phyloP scores from a whole-genome alignment of 2,797 vertebrate genomes.

The Arnoldichthys spilopterus region DNA sequence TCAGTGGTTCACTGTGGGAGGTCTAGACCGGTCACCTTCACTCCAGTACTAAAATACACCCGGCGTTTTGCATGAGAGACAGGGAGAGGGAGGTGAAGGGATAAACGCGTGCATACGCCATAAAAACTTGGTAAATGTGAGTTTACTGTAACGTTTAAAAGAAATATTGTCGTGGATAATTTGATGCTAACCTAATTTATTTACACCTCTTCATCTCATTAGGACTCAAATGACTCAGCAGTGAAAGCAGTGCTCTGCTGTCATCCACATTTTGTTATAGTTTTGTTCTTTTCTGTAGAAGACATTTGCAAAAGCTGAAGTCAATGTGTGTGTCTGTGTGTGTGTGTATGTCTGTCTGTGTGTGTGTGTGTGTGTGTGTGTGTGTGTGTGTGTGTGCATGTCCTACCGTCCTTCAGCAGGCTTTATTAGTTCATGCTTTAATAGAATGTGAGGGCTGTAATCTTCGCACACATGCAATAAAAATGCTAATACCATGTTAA shows the following conservation, averaged over 20 bases:
- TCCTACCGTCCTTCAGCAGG: conserved; percentile 65
- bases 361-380: neutral
- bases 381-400: conserved; percentile 13
- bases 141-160: neutral
- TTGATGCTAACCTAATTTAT: neutral
- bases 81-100: neutral
- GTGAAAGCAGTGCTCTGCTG: neutral
- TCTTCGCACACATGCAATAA: conserved; percentile 53
- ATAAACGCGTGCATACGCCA: neutral
- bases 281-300: neutral
- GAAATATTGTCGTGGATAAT: neutral
- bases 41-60: conserved; percentile 12
- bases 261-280: neutral
- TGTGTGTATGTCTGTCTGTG: too few relatives aligned
- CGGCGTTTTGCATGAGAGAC: neutral
- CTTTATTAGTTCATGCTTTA: conserved; percentile 59
- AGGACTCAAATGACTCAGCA: neutral
- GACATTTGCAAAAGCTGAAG: neutral
- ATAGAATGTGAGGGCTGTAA: conserved; percentile 22
- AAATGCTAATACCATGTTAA: conserved; percentile 56
- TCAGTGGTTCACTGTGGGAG: conserved; percentile 23
- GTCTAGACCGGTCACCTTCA: conserved; percentile 31
- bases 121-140: neutral
- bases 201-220: neutral
- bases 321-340: too few relatives aligned